phyloP scores from a whole-genome alignment of 2,888 invertebrate species.

The Timandra comae region DNA sequence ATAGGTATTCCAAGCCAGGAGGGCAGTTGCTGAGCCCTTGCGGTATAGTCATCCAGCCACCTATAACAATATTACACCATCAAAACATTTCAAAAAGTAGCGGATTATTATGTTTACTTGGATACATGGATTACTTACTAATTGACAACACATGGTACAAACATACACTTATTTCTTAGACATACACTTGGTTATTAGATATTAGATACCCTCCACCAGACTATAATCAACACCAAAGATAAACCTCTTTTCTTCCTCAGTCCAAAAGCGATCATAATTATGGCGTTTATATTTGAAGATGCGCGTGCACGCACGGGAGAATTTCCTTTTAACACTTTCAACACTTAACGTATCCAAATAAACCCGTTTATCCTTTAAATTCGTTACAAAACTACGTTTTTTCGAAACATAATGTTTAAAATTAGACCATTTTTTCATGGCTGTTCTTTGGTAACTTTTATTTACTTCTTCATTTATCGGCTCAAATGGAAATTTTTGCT shows the following conservation, averaged over 20 bases:
- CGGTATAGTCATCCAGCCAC: constrained; percentile 90
- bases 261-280: constrained; percentile 80
- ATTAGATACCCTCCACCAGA: constrained; percentile 48
- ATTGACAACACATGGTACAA: no score
- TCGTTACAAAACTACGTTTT: constrained; percentile 33
- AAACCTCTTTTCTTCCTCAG: constrained; percentile 84
- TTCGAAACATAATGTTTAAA: constrained; percentile 40
- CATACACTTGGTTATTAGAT: constrained; percentile 1
- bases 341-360: constrained; percentile 54
- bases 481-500: constrained; percentile 14
- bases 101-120: no score
- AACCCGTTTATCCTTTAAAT: constrained; percentile 41
- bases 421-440: constrained; percentile 39
- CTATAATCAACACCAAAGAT: constrained; percentile 32
- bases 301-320: constrained; percentile 54
- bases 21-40: constrained; percentile 86
- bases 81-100: constrained; percentile 5
- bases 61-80: constrained; percentile 56
- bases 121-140: no score
- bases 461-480: constrained; percentile 22
- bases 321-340: constrained; percentile 50
- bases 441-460: constrained; percentile 19
- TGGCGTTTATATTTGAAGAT: constrained; percentile 61
- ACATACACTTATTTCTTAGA: background rate
- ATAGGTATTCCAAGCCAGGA: constrained; percentile 93